A percentile compares a stretch with the other conserved stretches of the same genome.
Conservation (phyloP, 1,140 invertebrate genomes). For the Lanistes nyassanus region DNA sequence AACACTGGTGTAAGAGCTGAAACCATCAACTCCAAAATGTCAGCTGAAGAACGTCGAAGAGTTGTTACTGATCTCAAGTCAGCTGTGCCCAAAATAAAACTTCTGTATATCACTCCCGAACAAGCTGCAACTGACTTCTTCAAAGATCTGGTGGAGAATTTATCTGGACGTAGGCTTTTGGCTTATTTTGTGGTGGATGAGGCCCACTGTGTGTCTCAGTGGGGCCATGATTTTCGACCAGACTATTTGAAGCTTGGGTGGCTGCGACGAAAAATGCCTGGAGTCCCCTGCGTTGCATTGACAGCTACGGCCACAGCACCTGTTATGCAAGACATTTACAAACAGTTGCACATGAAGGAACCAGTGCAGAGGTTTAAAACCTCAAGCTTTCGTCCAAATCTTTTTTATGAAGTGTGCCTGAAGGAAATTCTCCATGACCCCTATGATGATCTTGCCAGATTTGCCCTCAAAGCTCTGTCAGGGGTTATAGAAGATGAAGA, state of each 20-base stretch:
- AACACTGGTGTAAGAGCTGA: constrained; percentile 79
- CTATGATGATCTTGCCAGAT: constrained; percentile 79
- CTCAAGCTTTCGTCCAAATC: constrained; percentile 76
- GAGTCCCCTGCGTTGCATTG: constrained; percentile 74
- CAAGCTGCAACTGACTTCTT: constrained; percentile 83
- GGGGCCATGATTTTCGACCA: constrained; percentile 97
- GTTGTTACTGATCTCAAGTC: constrained; percentile 68
- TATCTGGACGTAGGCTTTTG: constrained; percentile 70
- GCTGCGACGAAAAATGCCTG: constrained; percentile 76
- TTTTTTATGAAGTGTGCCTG: constrained; percentile 80
- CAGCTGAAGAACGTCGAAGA: constrained; percentile 76
- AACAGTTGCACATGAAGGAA: constrained; percentile 70
- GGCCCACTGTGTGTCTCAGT: constrained; percentile 97
- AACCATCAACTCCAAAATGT: constrained; percentile 90
- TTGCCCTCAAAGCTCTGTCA: constrained; percentile 69
- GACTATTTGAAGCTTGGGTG: constrained; percentile 90
- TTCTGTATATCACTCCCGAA: constrained; percentile 94
- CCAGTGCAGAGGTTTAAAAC: constrained; percentile 72
- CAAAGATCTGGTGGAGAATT: constrained; percentile 68
- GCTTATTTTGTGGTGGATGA: constrained; percentile 90
- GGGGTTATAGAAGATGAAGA: constrained; percentile 36
- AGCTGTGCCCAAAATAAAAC: constrained; percentile 73
- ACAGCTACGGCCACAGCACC: constrained; percentile 86
- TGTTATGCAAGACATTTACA: constrained; percentile 73
- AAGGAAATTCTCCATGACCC: constrained; percentile 83